These are phyloP conservation scores for Noctua pronuba DNA, from an alignment of 2,888 invertebrate genomes.

Conservation along the genomic window DNA sequence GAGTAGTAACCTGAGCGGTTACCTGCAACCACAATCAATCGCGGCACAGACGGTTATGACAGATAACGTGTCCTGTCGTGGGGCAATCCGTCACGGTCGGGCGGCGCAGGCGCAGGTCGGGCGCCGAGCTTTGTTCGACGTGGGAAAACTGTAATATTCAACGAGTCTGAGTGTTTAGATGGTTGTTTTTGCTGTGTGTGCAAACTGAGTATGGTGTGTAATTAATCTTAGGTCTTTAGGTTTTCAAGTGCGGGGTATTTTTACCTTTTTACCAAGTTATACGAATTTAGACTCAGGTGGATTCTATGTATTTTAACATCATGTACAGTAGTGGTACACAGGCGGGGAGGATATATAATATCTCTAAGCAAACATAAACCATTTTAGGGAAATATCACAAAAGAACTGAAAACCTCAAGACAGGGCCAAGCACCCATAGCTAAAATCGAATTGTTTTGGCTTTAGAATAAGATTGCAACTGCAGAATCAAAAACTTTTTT, in stretches of 20 bases:
- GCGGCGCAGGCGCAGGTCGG: slow-evolving; percentile 66
- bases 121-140: slow-evolving; percentile 74
- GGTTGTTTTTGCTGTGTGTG: slow-evolving; percentile 52
- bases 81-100: slow-evolving; percentile 80
- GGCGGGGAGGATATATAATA: background rate
- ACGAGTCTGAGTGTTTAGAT: slow-evolving; percentile 43
- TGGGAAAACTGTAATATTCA: slow-evolving; percentile 74
- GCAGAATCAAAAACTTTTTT: background rate
- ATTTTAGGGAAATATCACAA: background rate
- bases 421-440: background rate
- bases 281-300: background rate
- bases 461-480: background rate
- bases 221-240: slow-evolving; percentile 43
- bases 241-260: background rate
- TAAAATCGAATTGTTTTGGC: background rate
- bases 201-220: slow-evolving; percentile 38
- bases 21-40: slow-evolving; percentile 75
- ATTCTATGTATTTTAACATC: background rate
- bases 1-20: slow-evolving; percentile 57
- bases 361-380: background rate
- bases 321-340: background rate
- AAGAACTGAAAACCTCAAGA: background rate
- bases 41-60: slow-evolving; percentile 72
- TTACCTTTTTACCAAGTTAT: too few relatives aligned
- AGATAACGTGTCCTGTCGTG: slow-evolving; percentile 80